phyloP scores from a whole-genome alignment of 2,113 vertebrate species.

The Mixornis gularis region DNA sequence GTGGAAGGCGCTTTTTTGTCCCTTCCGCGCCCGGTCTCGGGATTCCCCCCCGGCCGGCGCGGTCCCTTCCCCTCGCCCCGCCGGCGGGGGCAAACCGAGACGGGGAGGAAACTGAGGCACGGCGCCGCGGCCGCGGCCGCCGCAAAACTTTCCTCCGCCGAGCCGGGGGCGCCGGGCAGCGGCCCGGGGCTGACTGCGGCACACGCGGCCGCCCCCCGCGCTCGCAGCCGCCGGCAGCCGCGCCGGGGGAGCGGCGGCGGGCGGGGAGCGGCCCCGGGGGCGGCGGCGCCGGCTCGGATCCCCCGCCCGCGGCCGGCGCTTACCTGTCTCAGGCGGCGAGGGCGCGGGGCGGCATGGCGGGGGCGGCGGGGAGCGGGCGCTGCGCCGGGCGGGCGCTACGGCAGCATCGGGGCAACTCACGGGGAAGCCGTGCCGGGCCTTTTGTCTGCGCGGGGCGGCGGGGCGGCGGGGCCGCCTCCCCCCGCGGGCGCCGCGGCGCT shows the following conservation, averaged over 20 bases:
- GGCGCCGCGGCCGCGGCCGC: background rate
- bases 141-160: background rate
- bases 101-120: background rate
- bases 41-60: background rate
- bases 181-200: background rate
- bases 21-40: slow-evolving; percentile 10
- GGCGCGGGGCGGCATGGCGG: too few relatives aligned
- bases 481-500: slow-evolving; percentile 78
- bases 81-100: background rate
- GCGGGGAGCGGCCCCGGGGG: too few relatives aligned
- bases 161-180: background rate
- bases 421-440: background rate
- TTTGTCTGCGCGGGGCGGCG: slow-evolving; percentile 73
- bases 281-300: too few relatives aligned
- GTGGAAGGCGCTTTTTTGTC: slow-evolving; percentile 61
- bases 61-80: background rate
- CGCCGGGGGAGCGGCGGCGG: too few relatives aligned
- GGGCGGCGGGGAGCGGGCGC: too few relatives aligned
- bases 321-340: too few relatives aligned
- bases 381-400: too few relatives aligned
- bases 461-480: slow-evolving; percentile 76
- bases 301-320: too few relatives aligned
- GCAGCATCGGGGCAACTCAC: background rate
- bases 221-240: too few relatives aligned
- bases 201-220: slow-evolving; percentile 55